These are phyloP conservation scores for Dromococcyx pavoninus DNA, from an alignment of 2,797 vertebrate genomes.

Conservation along the genomic window DNA sequence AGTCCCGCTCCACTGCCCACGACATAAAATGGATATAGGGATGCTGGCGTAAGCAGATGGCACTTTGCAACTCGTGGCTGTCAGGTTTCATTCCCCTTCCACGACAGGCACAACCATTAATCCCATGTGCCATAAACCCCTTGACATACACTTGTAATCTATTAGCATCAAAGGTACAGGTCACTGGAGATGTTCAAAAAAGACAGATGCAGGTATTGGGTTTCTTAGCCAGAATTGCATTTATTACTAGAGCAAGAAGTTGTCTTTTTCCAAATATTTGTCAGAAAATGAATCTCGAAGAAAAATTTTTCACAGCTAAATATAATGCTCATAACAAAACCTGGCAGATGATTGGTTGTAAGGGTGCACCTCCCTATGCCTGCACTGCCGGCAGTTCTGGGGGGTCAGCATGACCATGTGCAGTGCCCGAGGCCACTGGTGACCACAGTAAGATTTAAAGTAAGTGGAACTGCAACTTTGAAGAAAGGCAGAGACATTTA, in stretches of 20 bases:
- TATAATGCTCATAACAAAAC: neutral
- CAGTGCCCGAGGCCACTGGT: neutral
- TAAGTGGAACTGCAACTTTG: neutral
- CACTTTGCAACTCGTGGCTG: neutral
- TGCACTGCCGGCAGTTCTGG: rapidly evolving
- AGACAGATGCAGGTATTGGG: neutral
- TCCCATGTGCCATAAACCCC: neutral
- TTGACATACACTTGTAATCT: neutral
- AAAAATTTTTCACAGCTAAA: neutral
- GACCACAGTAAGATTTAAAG: neutral
- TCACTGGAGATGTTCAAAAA: neutral
- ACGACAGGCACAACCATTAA: neutral
- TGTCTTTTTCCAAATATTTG: neutral
- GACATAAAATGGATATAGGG: neutral
- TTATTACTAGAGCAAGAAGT: neutral
- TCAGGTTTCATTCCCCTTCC: neutral
- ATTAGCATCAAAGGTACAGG: neutral
- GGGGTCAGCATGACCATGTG: rapidly evolving
- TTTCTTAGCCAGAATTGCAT: neutral
- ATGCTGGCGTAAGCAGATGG: neutral
- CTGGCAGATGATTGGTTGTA: neutral
- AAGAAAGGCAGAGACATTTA: neutral
- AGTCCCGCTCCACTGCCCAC: neutral
- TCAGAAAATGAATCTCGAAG: neutral
- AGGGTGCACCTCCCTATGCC: neutral